These are phyloP conservation scores for Motacilla tschutschensis DNA, from an alignment of 2,113 vertebrate genomes.

Conservation along the genomic window DNA sequence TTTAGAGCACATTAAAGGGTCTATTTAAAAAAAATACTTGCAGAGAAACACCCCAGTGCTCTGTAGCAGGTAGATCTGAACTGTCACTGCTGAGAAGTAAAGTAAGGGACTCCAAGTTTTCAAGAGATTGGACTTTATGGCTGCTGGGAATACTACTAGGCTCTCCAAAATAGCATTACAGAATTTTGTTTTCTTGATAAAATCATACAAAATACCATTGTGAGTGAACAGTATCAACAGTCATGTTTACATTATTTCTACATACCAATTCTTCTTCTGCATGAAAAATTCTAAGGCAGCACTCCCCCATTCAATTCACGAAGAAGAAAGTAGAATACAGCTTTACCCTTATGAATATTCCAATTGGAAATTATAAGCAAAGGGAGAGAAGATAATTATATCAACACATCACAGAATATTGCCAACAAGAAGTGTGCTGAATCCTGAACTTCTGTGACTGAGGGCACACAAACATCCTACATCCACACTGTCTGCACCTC, in stretches of 20 bases:
- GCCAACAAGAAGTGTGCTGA: not conserved
- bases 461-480: not conserved
- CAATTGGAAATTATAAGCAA: not conserved
- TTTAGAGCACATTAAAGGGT: constrained; percentile 62
- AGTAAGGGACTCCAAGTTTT: not conserved
- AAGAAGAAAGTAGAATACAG: not conserved
- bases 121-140: not conserved
- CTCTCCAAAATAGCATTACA: not conserved
- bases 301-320: not conserved
- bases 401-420: not conserved
- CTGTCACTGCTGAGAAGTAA: not conserved
- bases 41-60: not conserved
- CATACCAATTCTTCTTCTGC: not conserved
- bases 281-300: not conserved
- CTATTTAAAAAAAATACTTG: not conserved
- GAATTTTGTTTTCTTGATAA: not conserved
- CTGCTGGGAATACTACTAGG: not conserved
- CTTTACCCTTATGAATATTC: not conserved
- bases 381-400: not conserved
- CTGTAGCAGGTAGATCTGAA: not conserved
- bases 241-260: not conserved
- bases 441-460: not conserved
- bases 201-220: not conserved
- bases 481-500: too few relatives aligned
- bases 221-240: not conserved